Base-by-base conservation (phyloP, 2,888 invertebrate species). In the Anthophora plumipes region DNA sequence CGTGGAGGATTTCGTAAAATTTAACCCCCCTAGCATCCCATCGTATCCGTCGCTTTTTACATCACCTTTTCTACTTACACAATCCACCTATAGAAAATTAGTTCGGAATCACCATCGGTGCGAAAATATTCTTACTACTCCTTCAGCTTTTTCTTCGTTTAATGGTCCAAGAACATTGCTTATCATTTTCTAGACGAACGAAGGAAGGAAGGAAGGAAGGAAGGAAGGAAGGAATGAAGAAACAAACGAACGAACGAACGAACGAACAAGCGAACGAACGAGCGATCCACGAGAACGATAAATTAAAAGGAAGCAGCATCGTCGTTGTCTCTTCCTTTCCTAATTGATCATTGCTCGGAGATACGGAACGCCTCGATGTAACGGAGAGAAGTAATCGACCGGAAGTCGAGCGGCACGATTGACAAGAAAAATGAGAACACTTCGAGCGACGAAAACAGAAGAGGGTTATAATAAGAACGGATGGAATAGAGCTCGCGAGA, bases 81-180 rank as follows among this genome's bases (percentile, higher is more conserved):
- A 7, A 22, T 41, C 20, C 39, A 41, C 39, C 20, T 41, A 59
- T 43, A 43, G 4, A 43, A 61, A 60, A 60, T 60, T 25, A 59
- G 37, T 20, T 60, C 17, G 39, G 6, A 22, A 52, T 52, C 6
- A 25, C 39, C 52, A n/a, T n/a, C n/a, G 22, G 4, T 52, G 22
- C 20, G 66, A 66, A 66, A 52, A 22, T 22, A 37, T 55, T 46
- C 46, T 72, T 46, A 22, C 22, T 43, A 46, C 43, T 63, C 70
- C 69, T n/a, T 48, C 17, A 22, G 55, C 25, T 41, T 73, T 55
- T 59, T 25, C 25, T 37, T 67, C 73, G 39, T 55, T 79, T 63
- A 78, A 57, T 85, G 84, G 81, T 85, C 85, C 84, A 76, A 87
- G 72, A 84, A 82, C 81, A 78, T 83, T 85, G 80, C 82, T 87